These are phyloP conservation scores for Drosophila kambysellisi DNA, from an alignment of 2,888 invertebrate genomes.

Conservation along the genomic window DNA sequence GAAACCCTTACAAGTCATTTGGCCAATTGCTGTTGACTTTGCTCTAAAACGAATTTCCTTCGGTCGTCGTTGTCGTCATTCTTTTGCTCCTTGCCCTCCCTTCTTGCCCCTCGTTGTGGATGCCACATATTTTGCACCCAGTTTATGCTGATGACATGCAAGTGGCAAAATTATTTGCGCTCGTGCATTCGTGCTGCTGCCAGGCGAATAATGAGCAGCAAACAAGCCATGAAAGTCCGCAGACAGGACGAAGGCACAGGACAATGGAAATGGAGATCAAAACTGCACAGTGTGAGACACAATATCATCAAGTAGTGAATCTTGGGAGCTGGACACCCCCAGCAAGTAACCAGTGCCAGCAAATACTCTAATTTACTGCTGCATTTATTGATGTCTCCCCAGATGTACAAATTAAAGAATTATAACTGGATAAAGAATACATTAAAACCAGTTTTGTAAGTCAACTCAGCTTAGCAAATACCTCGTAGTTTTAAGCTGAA, in stretches of 20 bases:
- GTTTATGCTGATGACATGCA: slow-evolving; percentile 84
- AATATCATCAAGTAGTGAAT: slow-evolving; percentile 7
- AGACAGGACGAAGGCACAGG: slow-evolving; percentile 33
- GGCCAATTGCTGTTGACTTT: slow-evolving; percentile 83
- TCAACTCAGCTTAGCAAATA: background rate
- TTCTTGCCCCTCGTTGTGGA: slow-evolving; percentile 12
- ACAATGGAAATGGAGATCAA: slow-evolving; percentile 25
- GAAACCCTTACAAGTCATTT: slow-evolving; percentile 78
- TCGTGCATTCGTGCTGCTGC: slow-evolving; percentile 61
- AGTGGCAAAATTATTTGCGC: slow-evolving; percentile 77
- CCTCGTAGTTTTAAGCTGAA: background rate
- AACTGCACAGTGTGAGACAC: slow-evolving; percentile 18
- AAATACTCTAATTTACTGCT: slow-evolving; percentile 1
- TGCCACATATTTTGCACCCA: slow-evolving; percentile 81
- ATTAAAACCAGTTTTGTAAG: background rate
- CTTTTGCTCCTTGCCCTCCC: background rate
- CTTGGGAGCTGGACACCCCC: slow-evolving; percentile 6
- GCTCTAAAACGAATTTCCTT: slow-evolving; percentile 74
- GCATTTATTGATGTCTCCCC: slow-evolving; percentile 8
- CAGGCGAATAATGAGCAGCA: slow-evolving; percentile 82
- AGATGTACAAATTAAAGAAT: background rate
- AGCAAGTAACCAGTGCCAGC: background rate
- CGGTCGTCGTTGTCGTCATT: slow-evolving; percentile 26
- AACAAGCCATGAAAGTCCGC: slow-evolving; percentile 69
- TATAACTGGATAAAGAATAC: slow-evolving; percentile 1